Base-by-base conservation (phyloP, 2,797 vertebrate species). In the Hyperoplus lanceolatus region DNA sequence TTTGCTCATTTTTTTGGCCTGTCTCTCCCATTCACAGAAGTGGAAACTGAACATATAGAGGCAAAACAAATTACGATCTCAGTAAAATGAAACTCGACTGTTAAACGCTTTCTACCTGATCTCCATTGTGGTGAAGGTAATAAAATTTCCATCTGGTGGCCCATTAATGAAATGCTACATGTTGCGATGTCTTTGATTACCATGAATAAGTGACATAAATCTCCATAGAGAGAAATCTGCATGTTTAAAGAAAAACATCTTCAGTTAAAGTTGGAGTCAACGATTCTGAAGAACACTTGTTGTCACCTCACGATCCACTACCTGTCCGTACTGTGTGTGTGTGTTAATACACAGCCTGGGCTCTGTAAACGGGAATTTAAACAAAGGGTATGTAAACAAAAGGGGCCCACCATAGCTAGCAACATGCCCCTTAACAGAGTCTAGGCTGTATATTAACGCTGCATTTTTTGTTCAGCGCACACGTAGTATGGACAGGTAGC, bases 91-190 rank as follows among this genome's bases (percentile, higher is more conserved):
- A 46, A 65, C 1, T 6, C 14, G 36, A 39, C 18, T 39, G 50
- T 42, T 8, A n/a, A 81, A 59, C 48, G 16, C 15, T n/a, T 18
- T 54, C 7, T 74, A 7, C 5, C 13, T 57, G 39, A 45, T 45
- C 4, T 49, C 6, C 29, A 15, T 21, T 50, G 48, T 42, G 1
- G 4, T 9, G 8, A 13, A 49, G 4, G 49, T 43, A 58, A 75
- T 64, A 49, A 41, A 58, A 70, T 58, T 3, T 75, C 50, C 57
- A 79, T 61, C 61, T 49, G 14, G 62, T 74, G 72, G 39, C 16
- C 18, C 12, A 48, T 4, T 54, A 18, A 68, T 73, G 46, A 77
- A 86, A 64, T 75, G 36, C 51, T 84, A 57, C 16, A 54, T n/a
- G 4, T 36, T 38, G 11, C 12, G 43, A 13, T 8, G 18, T 4